phyloP scores from a whole-genome alignment of 2,888 invertebrate genomes.

The Drosophila conformis region DNA sequence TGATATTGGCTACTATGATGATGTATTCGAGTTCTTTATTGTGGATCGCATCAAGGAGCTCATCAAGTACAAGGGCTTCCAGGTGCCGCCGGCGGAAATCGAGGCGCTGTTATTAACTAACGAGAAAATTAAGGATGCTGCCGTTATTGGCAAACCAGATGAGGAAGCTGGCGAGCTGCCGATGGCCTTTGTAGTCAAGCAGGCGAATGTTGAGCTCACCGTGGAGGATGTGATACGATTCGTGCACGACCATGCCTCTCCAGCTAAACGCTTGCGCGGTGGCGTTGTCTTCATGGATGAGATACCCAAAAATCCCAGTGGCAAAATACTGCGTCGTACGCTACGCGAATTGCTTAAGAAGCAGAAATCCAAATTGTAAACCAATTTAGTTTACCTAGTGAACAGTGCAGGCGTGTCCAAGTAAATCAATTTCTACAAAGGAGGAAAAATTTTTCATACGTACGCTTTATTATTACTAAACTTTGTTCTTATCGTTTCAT shows the following conservation, averaged over 20 bases:
- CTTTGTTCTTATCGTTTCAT: slow-evolving; percentile 58
- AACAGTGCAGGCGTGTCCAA: slow-evolving; percentile 3
- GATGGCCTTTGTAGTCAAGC: slow-evolving; percentile 90
- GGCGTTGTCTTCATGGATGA: slow-evolving; percentile 90
- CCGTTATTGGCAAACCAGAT: slow-evolving; percentile 92
- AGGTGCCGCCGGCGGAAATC: slow-evolving; percentile 95
- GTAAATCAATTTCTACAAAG: slow-evolving; percentile 50
- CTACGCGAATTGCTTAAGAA: slow-evolving; percentile 82
- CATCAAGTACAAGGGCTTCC: slow-evolving; percentile 95
- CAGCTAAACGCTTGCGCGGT: slow-evolving; percentile 90
- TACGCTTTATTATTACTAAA: slow-evolving; percentile 71
- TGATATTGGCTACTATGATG: slow-evolving; percentile 93
- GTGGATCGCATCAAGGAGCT: slow-evolving; percentile 95
- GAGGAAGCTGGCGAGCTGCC: slow-evolving; percentile 91
- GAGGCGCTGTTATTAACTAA: slow-evolving; percentile 91
- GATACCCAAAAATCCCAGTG: slow-evolving; percentile 91
- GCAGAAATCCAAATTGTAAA: slow-evolving; percentile 83
- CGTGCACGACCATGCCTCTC: slow-evolving; percentile 87
- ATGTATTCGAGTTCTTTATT: slow-evolving; percentile 91
- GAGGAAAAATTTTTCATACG: slow-evolving; percentile 44
- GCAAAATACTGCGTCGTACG: slow-evolving; percentile 90
- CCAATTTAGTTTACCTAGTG: neutral
- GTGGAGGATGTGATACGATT: slow-evolving; percentile 87
- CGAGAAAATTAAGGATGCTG: slow-evolving; percentile 90
- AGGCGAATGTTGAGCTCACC: slow-evolving; percentile 86